Evolutionary conservation across 2,113 vertebrate species (phyloP), one percentile per base, ranked within the genome.

Genomic region (Alces alces): DNA sequence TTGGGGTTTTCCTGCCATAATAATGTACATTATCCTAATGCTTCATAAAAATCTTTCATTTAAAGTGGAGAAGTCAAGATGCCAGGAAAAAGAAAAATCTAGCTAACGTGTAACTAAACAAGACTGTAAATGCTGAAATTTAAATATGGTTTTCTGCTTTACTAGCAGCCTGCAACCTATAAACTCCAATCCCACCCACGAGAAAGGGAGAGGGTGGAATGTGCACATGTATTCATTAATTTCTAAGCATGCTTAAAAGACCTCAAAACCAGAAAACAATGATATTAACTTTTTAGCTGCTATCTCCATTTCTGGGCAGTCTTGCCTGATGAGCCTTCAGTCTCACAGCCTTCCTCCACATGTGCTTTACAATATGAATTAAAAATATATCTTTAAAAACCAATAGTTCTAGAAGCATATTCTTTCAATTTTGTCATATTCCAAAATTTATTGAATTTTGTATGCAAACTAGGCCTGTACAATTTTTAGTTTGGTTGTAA

Each of bases 21-120:
- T 86, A 85, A 73, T 73, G 25, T 47, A 43, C 36, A 95, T 83
- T 79, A 88, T 70, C 57, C 9, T 80, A 92, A 86, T 80, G 55
- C 89, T 91, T 93, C 76, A 92, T 93, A 89, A 92, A 87, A 88
- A 86, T 66, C 6, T 89, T 73, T 58, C 47, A 79, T 83, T 95
- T 94, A 60, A 85, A 79, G 36, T 16, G 47, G 9, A 23, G 28
- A 95, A 91, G 89, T 8, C 33, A 70, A 90, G 3, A 76, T 85
- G 8, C 92, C 54, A 85, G 28, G 6, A 66, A 87, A 66, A 36
- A 58, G 87, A 60, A 93, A 95, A 93, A 36, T 86, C 8, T 10
- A 86, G 17, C 30, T 95, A 89, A 95, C 17, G 70, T 93, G 21
- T 96, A 95, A 95, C 45, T 95, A 79, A 91, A 93, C 3, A 45